Evolutionary conservation across 1,140 invertebrate species (phyloP), one percentile per base, ranked within the genome.

Genomic region (Magallana ariakensis): DNA sequence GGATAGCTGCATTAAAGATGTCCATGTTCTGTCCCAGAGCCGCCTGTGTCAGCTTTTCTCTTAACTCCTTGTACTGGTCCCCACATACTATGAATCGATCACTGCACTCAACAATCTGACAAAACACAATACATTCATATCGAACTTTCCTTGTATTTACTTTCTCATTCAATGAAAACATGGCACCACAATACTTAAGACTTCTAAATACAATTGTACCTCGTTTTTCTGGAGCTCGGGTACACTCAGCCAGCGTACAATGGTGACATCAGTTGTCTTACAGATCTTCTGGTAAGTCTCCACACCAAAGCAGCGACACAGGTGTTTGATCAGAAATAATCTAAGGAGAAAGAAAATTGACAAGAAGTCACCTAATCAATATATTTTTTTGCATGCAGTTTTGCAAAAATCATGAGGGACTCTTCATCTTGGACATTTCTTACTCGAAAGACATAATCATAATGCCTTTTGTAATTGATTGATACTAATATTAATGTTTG

Each of bases 291-390:
- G 87, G 53, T 91, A 91, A 55, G 85, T 62, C 62, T 92, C 90
- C 10, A 87, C 86, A 11, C 92, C 91, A 89, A 90, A 92, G 22
- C 81, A 84, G 19, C 91, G 86, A 81, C 90, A 92, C 10, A 92
- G 56, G 33, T 89, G 86, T 75, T 92, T 92, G 53, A 91, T 85
- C n/a, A 91, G 75, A 56, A 87, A 92, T 10, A 89, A 87, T 55
- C 91, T 92, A 80, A 66, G 26, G 56, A 57, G 15, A n/a, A n/a
- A n/a, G n/a, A n/a, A n/a, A n/a, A n/a, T n/a, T n/a, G n/a, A n/a
- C n/a, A n/a, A n/a, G n/a, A n/a, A n/a, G n/a, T n/a, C n/a, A n/a
- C n/a, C n/a, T n/a, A n/a, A n/a, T n/a, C n/a, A n/a, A n/a, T n/a
- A n/a, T n/a, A n/a, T n/a, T n/a, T n/a, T n/a, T n/a, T n/a, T n/a